A percentile compares a stretch with the other conserved stretches of the same genome.
phyloP scores from a whole-genome alignment of 2,888 invertebrate species.

The Phaonia tiefii region DNA sequence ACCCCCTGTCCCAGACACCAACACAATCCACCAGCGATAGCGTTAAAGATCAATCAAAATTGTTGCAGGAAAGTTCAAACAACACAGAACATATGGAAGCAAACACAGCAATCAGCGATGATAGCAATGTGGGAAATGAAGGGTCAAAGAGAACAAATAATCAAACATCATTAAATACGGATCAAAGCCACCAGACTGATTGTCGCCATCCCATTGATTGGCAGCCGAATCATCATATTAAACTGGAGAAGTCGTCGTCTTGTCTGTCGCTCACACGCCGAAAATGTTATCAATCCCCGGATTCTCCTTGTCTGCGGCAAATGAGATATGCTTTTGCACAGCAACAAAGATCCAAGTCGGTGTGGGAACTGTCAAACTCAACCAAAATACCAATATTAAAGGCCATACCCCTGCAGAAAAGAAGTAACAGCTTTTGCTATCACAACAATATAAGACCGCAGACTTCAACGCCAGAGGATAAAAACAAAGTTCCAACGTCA shows the following conservation, averaged over 20 bases:
- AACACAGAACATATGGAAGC: no score
- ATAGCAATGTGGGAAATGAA: no score
- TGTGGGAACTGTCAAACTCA: constrained; percentile 81
- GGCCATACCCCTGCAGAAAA: constrained; percentile 72
- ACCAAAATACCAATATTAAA: constrained; percentile 83
- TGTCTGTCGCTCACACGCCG: constrained; percentile 85
- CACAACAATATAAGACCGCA: neutral
- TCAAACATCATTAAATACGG: neutral
- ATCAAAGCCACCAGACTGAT: constrained; percentile 33
- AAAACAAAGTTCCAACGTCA: no score
- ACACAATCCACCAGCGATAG: constrained; percentile 43
- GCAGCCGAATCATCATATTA: constrained; percentile 57
- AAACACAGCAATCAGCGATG: no score
- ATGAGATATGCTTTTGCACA: constrained; percentile 65
- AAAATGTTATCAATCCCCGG: constrained; percentile 61
- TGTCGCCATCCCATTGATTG: constrained; percentile 8
- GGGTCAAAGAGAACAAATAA: no score
- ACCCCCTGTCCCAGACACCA: constrained; percentile 23
- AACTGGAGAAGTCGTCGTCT: constrained; percentile 86
- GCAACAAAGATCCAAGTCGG: constrained; percentile 73
- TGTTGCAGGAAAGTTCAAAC: no score
- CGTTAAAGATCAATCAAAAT: neutral
- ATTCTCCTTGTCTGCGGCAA: constrained; percentile 69
- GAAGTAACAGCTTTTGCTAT: constrained; percentile 76
- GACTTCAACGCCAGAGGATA: neutral